Evolutionary conservation across 2,888 invertebrate species (phyloP).

Genomic region (Drosophila glabriapex): DNA sequence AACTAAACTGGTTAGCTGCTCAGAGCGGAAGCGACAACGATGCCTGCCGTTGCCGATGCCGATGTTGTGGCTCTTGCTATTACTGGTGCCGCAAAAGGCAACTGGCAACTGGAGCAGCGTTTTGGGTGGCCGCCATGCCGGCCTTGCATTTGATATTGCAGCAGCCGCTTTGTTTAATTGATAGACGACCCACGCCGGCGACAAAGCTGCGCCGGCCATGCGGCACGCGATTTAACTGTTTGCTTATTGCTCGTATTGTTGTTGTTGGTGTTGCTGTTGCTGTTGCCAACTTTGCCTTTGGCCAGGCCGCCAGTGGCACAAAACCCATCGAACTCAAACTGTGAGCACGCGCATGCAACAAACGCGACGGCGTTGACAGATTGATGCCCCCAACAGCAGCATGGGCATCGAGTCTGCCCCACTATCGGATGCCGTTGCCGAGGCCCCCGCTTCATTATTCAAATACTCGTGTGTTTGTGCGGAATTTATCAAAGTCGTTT

Average conservation of each 20-base stretch:
- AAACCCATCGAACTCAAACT: slow-evolving; percentile 83
- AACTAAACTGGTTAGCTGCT: slow-evolving; percentile 50
- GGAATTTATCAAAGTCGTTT: slow-evolving; percentile 78
- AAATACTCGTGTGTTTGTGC: slow-evolving; percentile 69
- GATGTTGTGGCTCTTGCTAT: slow-evolving; percentile 3
- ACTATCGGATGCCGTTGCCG: slow-evolving; percentile 41
- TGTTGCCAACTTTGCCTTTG: slow-evolving; percentile 50
- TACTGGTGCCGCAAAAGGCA: slow-evolving; percentile 63
- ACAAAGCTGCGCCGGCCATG: slow-evolving; percentile 55
- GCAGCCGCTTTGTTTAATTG: slow-evolving; percentile 77
- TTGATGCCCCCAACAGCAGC: slow-evolving; percentile 73
- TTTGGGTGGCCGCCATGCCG: slow-evolving; percentile 76
- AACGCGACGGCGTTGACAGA: slow-evolving; percentile 78
- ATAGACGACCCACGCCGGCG: slow-evolving; percentile 75
- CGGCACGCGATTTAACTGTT: slow-evolving; percentile 74
- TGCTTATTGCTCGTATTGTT: slow-evolving; percentile 37
- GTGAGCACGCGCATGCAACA: slow-evolving; percentile 82
- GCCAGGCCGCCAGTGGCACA: slow-evolving; percentile 78
- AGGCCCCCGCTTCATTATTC: slow-evolving; percentile 81
- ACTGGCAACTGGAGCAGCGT: slow-evolving; percentile 74
- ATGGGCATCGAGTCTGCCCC: slow-evolving; percentile 29
- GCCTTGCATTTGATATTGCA: slow-evolving; percentile 78
- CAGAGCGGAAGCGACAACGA: slow-evolving; percentile 59
- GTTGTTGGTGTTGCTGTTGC: slow-evolving; percentile 20
- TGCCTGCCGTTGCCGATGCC: slow-evolving; percentile 23